These are phyloP conservation scores for Ips nitidus DNA, from an alignment of 1,140 invertebrate species.

Conservation along the genomic window DNA sequence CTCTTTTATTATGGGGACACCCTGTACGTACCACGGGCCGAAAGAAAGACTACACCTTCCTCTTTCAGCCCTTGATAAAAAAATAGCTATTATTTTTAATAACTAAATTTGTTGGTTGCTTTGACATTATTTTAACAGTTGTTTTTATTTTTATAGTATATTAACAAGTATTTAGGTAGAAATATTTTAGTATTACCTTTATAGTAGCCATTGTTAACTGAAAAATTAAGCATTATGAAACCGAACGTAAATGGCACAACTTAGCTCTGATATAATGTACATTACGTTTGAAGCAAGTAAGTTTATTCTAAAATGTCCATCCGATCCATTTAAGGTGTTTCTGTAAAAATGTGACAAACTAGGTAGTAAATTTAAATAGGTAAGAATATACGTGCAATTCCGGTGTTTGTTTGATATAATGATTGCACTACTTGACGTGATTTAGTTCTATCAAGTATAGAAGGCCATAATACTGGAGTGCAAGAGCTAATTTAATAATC, in stretches of 20 bases:
- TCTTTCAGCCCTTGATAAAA: no score
- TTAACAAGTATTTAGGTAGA: not conserved
- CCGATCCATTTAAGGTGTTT: slow-evolving; percentile 34
- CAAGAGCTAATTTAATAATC: no score
- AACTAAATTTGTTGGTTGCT: no score
- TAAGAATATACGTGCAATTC: slow-evolving; percentile 12
- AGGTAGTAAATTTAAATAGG: slow-evolving; percentile 27
- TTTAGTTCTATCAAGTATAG: not conserved
- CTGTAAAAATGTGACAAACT: slow-evolving; percentile 35
- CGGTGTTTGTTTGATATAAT: not conserved
- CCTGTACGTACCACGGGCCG: no score
- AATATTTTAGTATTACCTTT: slow-evolving; percentile 25
- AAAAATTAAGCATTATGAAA: slow-evolving; percentile 25
- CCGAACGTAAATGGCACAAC: slow-evolving; percentile 21
- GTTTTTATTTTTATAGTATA: slow-evolving; percentile 7
- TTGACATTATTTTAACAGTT: not conserved
- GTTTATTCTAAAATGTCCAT: slow-evolving; percentile 32
- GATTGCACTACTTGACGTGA: not conserved
- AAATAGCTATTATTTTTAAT: no score
- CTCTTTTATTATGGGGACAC: no score
- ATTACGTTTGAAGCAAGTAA: slow-evolving; percentile 29
- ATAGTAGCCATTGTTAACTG: slow-evolving; percentile 22
- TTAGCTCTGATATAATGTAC: slow-evolving; percentile 17
- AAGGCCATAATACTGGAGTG: no score
- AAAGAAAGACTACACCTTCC: no score